Evolutionary conservation across 2,888 invertebrate species (phyloP).

Genomic region (Bombyx huttoni): DNA sequence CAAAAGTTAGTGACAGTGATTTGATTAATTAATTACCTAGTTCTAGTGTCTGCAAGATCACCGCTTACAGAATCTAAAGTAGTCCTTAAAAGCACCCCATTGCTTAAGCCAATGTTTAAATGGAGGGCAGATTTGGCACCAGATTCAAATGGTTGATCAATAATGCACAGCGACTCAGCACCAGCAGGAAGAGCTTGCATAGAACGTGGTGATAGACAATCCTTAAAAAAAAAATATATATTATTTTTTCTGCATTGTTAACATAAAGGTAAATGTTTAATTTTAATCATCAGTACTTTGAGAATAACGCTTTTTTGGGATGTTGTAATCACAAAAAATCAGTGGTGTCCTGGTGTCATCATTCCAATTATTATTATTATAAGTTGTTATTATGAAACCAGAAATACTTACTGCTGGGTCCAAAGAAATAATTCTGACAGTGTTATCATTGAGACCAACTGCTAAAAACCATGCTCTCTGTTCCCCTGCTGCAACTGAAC

Average conservation of each 20-base stretch:
- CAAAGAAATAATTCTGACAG: constrained; percentile 96
- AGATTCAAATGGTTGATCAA: constrained; percentile 82
- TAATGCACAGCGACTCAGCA: constrained; percentile 96
- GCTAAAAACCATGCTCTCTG: constrained; percentile 96
- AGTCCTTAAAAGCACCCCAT: constrained; percentile 93
- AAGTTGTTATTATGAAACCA: not conserved
- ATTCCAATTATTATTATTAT: constrained; percentile 13
- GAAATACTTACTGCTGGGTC: constrained; percentile 83
- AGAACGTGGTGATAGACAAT: constrained; percentile 94
- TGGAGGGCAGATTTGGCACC: constrained; percentile 84
- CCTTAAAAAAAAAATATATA: constrained; percentile 58
- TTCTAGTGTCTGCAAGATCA: constrained; percentile 96
- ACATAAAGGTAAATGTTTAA: not conserved
- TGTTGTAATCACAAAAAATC: constrained; percentile 61
- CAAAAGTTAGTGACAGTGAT: not conserved
- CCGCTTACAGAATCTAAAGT: constrained; percentile 97
- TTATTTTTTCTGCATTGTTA: not conserved
- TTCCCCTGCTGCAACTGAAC: constrained; percentile 95
- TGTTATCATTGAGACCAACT: constrained; percentile 95
- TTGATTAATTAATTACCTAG: constrained; percentile 69
- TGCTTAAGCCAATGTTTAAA: constrained; percentile 97
- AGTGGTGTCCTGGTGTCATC: constrained; percentile 72
- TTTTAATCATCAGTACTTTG: constrained; percentile 30
- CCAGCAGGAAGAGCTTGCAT: constrained; percentile 97
- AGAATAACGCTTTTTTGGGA: constrained; percentile 69